These are phyloP conservation scores for Meriones psammophilus DNA, from an alignment of 2,797 vertebrate species.

Conservation along the genomic window DNA sequence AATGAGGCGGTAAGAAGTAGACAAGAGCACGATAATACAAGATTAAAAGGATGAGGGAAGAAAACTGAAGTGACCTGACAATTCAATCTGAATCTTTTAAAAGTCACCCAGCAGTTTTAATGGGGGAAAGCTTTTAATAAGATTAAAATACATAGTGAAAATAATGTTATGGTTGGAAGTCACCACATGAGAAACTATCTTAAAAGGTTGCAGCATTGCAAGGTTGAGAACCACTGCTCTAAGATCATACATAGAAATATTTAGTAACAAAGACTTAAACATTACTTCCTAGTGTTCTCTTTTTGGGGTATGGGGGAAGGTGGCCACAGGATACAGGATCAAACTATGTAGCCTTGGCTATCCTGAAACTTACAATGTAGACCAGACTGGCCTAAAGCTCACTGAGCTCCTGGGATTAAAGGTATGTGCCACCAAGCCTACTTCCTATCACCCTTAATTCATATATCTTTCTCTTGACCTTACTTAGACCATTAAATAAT, in stretches of 20 bases:
- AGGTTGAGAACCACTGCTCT: too few species aligned
- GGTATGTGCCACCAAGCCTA: background rate
- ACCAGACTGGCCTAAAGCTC: too few species aligned
- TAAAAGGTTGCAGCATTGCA: too few species aligned
- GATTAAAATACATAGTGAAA: background rate
- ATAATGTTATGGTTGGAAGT: too few species aligned
- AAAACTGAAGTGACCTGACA: background rate
- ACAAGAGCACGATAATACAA: background rate
- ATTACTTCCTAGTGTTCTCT: too few species aligned
- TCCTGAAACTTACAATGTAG: too few species aligned
- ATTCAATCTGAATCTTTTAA: background rate
- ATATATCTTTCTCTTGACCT: background rate
- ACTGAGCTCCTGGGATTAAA: background rate
- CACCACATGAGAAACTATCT: too few species aligned
- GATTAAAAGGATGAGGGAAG: background rate
- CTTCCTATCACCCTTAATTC: background rate
- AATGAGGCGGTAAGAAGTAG: background rate
- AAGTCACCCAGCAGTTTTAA: background rate
- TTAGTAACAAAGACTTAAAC: too few species aligned
- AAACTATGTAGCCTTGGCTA: too few species aligned
- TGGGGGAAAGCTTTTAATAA: background rate
- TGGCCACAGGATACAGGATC: too few species aligned
- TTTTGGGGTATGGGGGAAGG: too few species aligned
- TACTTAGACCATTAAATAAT: background rate
- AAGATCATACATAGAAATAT: too few species aligned